phyloP scores from a whole-genome alignment of 2,888 invertebrate genomes.

The Lacanobia oleracea region DNA sequence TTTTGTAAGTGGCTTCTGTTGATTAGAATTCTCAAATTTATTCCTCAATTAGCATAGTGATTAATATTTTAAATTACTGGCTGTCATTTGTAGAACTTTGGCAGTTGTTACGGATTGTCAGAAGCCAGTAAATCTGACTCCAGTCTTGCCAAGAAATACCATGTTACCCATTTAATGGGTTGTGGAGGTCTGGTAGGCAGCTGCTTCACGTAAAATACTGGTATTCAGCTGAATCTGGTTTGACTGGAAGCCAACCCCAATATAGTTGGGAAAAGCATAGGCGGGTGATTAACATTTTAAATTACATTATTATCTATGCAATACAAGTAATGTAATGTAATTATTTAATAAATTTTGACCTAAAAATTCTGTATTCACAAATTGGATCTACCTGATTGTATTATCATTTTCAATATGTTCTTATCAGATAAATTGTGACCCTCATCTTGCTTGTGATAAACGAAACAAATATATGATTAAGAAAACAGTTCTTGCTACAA shows the following conservation, averaged over 20 bases:
- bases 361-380: conserved; percentile 39
- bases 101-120: too few relatives aligned
- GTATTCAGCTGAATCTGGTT: too few relatives aligned
- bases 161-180: too few relatives aligned
- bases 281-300: conserved; percentile 8
- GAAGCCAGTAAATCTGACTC: too few relatives aligned
- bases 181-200: too few relatives aligned
- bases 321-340: conserved; percentile 30
- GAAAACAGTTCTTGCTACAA: conserved; percentile 11
- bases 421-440: conserved; percentile 55
- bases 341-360: conserved; percentile 44
- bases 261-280: too few relatives aligned
- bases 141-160: too few relatives aligned
- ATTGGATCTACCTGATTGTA: conserved; percentile 37
- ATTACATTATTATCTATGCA: conserved; percentile 16
- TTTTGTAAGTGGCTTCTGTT: background rate
- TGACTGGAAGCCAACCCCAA: too few relatives aligned
- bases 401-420: conserved; percentile 43
- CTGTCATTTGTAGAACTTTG: too few relatives aligned
- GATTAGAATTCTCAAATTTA: conserved; percentile 3
- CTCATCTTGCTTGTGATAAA: conserved; percentile 56
- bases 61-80: conserved; percentile 3
- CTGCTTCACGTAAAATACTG: too few relatives aligned
- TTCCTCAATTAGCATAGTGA: conserved; percentile 16
- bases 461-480: conserved; percentile 38